A percentile compares a stretch with the other conserved stretches of the same genome.
Evolutionary conservation across 2,797 vertebrate genomes (phyloP).

Genomic region (Melanogrammus aeglefinus): DNA sequence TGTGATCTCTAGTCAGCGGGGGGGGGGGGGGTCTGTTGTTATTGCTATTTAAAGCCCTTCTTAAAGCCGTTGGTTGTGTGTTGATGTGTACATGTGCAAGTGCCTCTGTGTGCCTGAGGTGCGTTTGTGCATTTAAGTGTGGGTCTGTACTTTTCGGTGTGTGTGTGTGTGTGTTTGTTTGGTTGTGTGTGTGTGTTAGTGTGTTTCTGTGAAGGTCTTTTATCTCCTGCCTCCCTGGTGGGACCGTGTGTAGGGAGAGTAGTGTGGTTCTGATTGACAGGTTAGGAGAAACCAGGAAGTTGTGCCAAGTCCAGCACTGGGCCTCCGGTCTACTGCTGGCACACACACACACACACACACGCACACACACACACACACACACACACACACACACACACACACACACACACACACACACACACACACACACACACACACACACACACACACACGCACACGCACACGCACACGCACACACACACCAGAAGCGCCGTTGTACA

Average conservation of each 20-base stretch:
- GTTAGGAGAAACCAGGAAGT: constrained; percentile 24
- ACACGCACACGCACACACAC: too few relatives aligned
- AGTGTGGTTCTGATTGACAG: constrained; percentile 49
- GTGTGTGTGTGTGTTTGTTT: constrained; percentile 22
- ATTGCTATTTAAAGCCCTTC: background rate
- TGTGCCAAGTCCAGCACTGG: background rate
- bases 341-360: constrained; percentile 1
- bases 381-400: too few relatives aligned
- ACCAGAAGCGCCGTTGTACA: too few relatives aligned
- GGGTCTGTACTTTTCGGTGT: constrained; percentile 10
- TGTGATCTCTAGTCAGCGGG: too few relatives aligned
- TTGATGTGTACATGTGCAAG: constrained; percentile 25
- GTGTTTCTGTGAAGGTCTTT: constrained; percentile 32
- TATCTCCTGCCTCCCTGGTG: background rate
- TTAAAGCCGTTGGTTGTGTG: constrained; percentile 5
- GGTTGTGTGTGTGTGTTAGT: constrained; percentile 10
- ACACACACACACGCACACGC: too few relatives aligned
- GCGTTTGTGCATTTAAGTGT: constrained; percentile 12
- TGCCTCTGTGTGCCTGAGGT: constrained; percentile 19
- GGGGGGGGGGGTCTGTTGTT: background rate
- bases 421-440: too few relatives aligned
- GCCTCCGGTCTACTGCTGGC: background rate
- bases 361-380: background rate
- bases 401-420: too few relatives aligned
- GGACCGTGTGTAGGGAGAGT: constrained; percentile 20